These are phyloP conservation scores for Meganola albula DNA, from an alignment of 2,888 invertebrate genomes.

Conservation along the genomic window DNA sequence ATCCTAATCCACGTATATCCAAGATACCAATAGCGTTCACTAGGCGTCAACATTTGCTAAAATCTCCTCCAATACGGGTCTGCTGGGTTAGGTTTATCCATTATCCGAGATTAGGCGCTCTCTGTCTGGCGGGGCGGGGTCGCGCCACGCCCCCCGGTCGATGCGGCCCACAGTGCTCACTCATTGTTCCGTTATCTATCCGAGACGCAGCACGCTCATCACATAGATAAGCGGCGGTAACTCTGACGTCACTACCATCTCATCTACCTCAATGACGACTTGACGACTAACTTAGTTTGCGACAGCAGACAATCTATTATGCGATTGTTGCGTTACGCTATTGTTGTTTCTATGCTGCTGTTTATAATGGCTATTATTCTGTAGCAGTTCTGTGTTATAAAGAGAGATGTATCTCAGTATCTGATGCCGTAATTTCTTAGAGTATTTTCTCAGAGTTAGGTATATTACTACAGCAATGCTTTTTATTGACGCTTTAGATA, in stretches of 20 bases:
- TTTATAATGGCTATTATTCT: conserved; percentile 20
- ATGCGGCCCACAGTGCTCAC: conserved; percentile 54
- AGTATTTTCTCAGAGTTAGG: conserved; percentile 12
- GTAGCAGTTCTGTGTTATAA: conserved; percentile 12
- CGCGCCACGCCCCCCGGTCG: conserved; percentile 72
- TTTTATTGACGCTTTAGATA: too few relatives aligned
- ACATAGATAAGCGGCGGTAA: conserved; percentile 57
- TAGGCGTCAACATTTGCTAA: conserved; percentile 62
- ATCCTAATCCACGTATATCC: conserved; percentile 70
- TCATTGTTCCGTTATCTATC: conserved; percentile 72
- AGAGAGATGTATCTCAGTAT: conserved; percentile 23
- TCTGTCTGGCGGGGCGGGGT: conserved; percentile 67
- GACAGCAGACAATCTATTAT: conserved; percentile 27
- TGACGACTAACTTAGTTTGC: conserved; percentile 26
- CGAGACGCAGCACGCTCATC: conserved; percentile 66
- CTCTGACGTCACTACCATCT: conserved; percentile 27
- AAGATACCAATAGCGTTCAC: conserved; percentile 64
- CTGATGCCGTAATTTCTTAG: conserved; percentile 15
- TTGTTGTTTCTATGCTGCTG: conserved; percentile 17
- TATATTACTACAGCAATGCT: conserved; percentile 5
- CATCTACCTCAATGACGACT: conserved; percentile 19
- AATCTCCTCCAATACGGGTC: conserved; percentile 66
- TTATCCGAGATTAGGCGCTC: conserved; percentile 74
- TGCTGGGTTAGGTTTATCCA: conserved; percentile 68
- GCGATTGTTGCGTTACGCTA: conserved; percentile 14